These are phyloP conservation scores for Orientallactaga sibirica DNA, from an alignment of 2,797 vertebrate species.

Conservation along the genomic window DNA sequence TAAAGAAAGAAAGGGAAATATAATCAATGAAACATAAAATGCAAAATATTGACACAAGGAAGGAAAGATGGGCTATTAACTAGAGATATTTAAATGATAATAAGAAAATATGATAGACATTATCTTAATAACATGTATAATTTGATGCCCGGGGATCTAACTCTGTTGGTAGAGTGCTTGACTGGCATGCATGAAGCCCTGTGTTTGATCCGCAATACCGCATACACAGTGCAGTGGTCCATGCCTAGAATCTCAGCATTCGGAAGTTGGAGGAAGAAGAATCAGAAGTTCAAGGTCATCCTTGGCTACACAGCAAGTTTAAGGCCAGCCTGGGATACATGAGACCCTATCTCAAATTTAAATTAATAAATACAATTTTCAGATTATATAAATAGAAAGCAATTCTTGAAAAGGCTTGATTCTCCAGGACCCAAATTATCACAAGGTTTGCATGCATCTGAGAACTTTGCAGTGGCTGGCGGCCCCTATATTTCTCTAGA, in stretches of 20 bases:
- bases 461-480: too few species aligned
- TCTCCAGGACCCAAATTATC: too few species aligned
- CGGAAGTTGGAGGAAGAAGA: background rate
- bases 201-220: background rate
- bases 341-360: background rate
- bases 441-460: too few species aligned
- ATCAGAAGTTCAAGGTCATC: background rate
- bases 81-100: background rate
- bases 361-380: background rate
- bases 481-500: too few species aligned
- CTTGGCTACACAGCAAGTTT: background rate
- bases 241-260: background rate
- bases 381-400: background rate
- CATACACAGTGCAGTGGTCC: too few species aligned
- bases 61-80: background rate
- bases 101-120: background rate
- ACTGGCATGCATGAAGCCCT: background rate
- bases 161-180: background rate
- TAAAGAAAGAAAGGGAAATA: background rate
- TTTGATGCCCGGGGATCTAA: too few species aligned
- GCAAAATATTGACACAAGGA: background rate
- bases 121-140: background rate
- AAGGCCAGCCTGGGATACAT: background rate
- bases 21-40: background rate
- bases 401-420: constrained; percentile 12